A percentile compares a stretch with the other conserved stretches of the same genome.
phyloP scores from a whole-genome alignment of 2,113 vertebrate species.

The Periophthalmus modestus region DNA sequence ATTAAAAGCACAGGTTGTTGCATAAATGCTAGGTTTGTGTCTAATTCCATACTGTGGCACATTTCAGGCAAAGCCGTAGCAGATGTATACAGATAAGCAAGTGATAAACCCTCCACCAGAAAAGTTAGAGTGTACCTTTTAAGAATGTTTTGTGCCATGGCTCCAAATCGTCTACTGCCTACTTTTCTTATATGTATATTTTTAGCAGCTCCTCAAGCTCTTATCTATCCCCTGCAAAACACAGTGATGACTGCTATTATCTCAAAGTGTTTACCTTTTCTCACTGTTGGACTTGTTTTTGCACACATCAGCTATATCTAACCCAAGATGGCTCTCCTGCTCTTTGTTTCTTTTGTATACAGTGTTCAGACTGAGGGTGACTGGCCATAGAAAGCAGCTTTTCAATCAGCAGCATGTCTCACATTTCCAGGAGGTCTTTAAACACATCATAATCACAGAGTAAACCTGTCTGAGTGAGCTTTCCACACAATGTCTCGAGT shows the following conservation, averaged over 20 bases:
- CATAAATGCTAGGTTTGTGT: too few relatives aligned
- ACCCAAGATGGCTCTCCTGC: background rate
- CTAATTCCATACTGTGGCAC: too few relatives aligned
- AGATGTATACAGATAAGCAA: too few relatives aligned
- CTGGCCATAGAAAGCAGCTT: constrained; percentile 26
- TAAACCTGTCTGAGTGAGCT: constrained; percentile 16
- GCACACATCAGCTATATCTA: too few relatives aligned
- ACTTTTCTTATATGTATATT: background rate
- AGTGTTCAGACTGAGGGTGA: constrained; percentile 50
- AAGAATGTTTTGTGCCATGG: too few relatives aligned
- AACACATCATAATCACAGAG: background rate
- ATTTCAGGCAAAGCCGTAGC: too few relatives aligned
- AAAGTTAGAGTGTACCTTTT: background rate
- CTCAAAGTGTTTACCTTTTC: background rate
- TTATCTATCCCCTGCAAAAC: background rate
- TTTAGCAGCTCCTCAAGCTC: background rate
- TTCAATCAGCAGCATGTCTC: constrained; percentile 16
- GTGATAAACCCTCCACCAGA: too few relatives aligned
- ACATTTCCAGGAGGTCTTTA: background rate
- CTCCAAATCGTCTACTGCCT: too few relatives aligned
- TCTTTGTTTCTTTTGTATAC: constrained; percentile 17
- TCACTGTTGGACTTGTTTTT: too few relatives aligned
- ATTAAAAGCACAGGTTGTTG: too few relatives aligned
- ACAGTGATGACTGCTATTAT: background rate
- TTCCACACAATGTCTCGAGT: background rate